Conservation (phyloP, 2,113 vertebrate species). For the Poeciliopsis turrubarensis region DNA sequence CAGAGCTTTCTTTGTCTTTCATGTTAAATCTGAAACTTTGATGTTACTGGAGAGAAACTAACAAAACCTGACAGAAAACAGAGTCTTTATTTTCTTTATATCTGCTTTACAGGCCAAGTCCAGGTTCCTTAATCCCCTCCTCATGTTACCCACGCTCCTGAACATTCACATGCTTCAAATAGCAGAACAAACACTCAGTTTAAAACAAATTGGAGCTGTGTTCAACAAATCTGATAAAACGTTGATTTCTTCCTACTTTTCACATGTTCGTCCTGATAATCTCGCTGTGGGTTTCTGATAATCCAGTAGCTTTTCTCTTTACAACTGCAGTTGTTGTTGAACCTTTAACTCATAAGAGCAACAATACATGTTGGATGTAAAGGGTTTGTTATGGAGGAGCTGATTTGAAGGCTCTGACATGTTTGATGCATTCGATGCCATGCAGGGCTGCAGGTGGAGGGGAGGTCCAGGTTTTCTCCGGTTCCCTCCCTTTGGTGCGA, state of each 20-base stretch:
- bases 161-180: background rate
- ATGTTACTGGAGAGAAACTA: background rate
- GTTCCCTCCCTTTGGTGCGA: constrained; percentile 25
- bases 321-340: background rate
- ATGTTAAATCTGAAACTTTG: background rate
- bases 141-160: background rate
- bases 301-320: background rate
- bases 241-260: background rate
- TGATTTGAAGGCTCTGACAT: no score
- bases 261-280: no score
- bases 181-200: background rate
- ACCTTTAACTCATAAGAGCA: background rate
- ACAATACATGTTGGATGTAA: background rate
- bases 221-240: background rate
- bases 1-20: background rate
- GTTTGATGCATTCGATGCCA: background rate
- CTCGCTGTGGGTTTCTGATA: background rate
- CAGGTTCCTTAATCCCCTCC: background rate
- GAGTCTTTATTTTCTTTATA: no score
- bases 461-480: constrained; percentile 1
- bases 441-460: constrained; percentile 7
- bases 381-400: background rate
- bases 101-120: background rate
- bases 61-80: background rate
- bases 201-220: background rate